These are phyloP conservation scores for Dolichopus griseipennis DNA, from an alignment of 2,888 invertebrate species.

Conservation along the genomic window DNA sequence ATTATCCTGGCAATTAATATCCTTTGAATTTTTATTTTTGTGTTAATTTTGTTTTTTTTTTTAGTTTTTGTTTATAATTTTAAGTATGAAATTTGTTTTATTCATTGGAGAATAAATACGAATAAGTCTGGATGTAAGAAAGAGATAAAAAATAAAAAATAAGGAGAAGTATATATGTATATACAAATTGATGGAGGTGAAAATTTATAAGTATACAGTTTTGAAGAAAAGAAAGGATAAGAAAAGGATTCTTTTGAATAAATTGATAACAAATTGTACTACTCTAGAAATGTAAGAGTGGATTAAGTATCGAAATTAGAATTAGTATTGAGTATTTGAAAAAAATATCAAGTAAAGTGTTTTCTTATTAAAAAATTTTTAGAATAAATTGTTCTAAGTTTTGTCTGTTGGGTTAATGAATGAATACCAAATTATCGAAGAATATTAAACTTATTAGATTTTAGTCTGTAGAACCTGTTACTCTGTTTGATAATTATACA, in stretches of 20 bases:
- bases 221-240: not conserved
- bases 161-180: not conserved
- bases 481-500: too few relatives aligned
- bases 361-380: too few relatives aligned
- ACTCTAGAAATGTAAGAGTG: not conserved
- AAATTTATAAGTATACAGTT: not conserved
- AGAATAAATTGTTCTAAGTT: too few relatives aligned
- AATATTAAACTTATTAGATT: too few relatives aligned
- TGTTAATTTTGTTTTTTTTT: not conserved
- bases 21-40: not conserved
- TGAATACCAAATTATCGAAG: too few relatives aligned
- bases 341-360: too few relatives aligned
- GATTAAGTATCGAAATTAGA: not conserved
- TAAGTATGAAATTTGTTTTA: not conserved
- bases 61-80: not conserved
- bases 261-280: not conserved
- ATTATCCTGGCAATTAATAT: conserved; percentile 6
- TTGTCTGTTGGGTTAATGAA: too few relatives aligned
- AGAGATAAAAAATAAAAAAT: not conserved
- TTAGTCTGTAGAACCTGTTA: too few relatives aligned
- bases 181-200: not conserved
- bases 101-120: not conserved
- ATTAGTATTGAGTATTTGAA: not conserved
- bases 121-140: not conserved
- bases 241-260: not conserved